Percentiles rank a stretch among this genome's conserved stretches.
Conservation (phyloP, 1,140 invertebrate species). For the Drosophila kohkoa region DNA sequence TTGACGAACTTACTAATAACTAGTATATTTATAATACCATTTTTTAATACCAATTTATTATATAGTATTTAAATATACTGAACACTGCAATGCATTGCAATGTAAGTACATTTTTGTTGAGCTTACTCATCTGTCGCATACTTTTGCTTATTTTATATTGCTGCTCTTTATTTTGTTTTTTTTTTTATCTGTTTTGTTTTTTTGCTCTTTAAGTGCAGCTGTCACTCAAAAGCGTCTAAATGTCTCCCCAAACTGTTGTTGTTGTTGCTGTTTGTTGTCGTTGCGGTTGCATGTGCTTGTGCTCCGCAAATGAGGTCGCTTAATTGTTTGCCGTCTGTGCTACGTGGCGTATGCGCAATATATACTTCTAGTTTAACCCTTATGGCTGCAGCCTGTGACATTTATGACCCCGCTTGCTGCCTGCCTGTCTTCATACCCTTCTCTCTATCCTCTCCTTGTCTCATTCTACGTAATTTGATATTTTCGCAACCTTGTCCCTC, state of each 20-base stretch:
- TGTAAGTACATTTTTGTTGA: constrained; percentile 7
- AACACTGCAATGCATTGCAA: background rate
- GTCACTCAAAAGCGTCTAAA: constrained; percentile 79
- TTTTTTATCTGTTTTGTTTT: constrained; percentile 33
- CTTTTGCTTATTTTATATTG: background rate
- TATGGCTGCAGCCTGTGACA: constrained; percentile 21
- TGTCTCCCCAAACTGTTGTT: constrained; percentile 60
- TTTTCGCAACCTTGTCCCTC: constrained; percentile 69
- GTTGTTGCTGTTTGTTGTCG: constrained; percentile 30
- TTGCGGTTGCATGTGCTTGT: constrained; percentile 35
- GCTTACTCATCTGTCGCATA: background rate
- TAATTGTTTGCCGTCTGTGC: constrained; percentile 63
- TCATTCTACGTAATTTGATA: constrained; percentile 59
- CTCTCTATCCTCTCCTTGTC: background rate
- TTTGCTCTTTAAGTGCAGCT: constrained; percentile 79
- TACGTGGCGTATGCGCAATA: constrained; percentile 58
- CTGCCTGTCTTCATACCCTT: too few species aligned
- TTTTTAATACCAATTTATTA: too few species aligned
- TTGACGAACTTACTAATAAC: too few species aligned
- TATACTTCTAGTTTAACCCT: constrained; percentile 31
- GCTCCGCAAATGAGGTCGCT: constrained; percentile 74
- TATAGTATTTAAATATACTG: too few species aligned
- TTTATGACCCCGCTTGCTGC: background rate
- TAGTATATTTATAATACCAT: too few species aligned
- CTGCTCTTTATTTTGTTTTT: constrained; percentile 39